Conservation (phyloP, 2,113 vertebrate genomes). For the Macroglossus sobrinus region DNA sequence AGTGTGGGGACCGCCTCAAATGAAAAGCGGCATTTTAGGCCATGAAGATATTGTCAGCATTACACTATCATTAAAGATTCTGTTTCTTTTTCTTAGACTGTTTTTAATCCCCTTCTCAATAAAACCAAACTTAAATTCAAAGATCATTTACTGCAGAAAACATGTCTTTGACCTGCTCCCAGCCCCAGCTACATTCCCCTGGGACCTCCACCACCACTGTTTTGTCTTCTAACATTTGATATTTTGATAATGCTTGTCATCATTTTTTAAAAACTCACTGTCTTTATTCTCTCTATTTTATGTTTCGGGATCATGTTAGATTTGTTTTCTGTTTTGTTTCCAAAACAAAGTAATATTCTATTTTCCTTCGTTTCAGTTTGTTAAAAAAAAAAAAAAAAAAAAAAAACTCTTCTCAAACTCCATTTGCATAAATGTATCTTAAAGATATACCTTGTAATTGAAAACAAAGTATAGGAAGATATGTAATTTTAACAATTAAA, state of each 20-base stretch:
- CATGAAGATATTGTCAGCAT: background rate
- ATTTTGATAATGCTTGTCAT: background rate
- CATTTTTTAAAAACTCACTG: background rate
- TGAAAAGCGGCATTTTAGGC: background rate
- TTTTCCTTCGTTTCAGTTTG: background rate
- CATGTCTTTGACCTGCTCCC: background rate
- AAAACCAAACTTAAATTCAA: background rate
- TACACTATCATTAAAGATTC: background rate
- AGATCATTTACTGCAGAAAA: background rate
- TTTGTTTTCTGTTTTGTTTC: background rate
- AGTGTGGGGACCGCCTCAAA: background rate
- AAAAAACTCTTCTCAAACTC: background rate
- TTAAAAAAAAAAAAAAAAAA: background rate
- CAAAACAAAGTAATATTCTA: background rate
- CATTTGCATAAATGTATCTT: background rate
- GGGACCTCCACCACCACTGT: background rate
- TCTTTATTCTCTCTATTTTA: background rate
- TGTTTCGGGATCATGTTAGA: background rate
- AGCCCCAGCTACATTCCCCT: background rate
- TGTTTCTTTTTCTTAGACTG: background rate
- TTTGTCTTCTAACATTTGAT: background rate
- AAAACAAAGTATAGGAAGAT: background rate
- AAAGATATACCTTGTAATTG: background rate
- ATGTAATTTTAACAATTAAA: background rate
- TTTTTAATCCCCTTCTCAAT: background rate